Evolutionary conservation across 2,113 vertebrate genomes (phyloP), one percentile per base, ranked within the genome.

Genomic region (Regulus satrapa): DNA sequence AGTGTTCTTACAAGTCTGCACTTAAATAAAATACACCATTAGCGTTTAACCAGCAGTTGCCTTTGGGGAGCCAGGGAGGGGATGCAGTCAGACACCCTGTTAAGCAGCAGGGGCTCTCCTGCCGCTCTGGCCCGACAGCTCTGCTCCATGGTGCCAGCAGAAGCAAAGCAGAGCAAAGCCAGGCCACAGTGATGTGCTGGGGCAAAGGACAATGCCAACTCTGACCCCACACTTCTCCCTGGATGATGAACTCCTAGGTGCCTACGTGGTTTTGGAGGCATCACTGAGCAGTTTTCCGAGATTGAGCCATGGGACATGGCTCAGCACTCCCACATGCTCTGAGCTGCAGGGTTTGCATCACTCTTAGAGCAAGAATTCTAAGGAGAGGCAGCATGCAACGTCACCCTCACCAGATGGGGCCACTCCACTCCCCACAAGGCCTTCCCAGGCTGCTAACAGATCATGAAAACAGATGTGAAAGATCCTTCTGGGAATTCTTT

Each of bases 21-120:
- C 96, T 98, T 98, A 97, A 97, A 98, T 97, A 83, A 98, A 97
- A 97, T 79, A 94, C 97, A 97, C 88, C 96, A 97, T 98, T 98
- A 98, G 98, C 98, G 97, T 97, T 98, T 98, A 97, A 98, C 97
- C 98, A 97, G 97, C 97, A 94, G 96, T 74, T 97, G 95, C 96
- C 96, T 97, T 85, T 82, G 71, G 78, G 71, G 41, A 92, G 69
- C 79, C 68, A 48, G 91, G 89, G 93, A 95, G 78, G 86, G 81
- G 91, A 85, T 63, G 85, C 74, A 90, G 77, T 40, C 71, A 56
- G 54, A 75, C 71, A 80, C 94, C 93, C 93, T 79, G 62, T n/a
- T n/a, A n/a, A 88, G 45, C 64, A 58, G 82, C 84, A 83, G 41
- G 43, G 41, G 9, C 20, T 28, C 69, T 74, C 63, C 82, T 54